Conservation (phyloP, 2,888 invertebrate genomes). For the Hirtodrosophila confusa region DNA sequence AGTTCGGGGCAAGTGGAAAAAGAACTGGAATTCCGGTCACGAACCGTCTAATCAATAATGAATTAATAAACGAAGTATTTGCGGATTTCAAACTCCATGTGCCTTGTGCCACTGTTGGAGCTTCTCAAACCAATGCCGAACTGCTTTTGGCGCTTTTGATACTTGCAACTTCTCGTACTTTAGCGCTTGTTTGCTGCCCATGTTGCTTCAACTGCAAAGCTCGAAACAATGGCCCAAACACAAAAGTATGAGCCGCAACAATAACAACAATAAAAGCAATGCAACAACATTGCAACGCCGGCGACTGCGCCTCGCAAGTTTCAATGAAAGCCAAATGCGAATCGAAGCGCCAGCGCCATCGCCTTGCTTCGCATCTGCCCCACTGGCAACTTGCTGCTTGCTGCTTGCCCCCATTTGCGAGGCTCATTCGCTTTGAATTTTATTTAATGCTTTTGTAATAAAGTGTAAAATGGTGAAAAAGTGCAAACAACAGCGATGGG, state of each 20-base stretch:
- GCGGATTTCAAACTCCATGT: too few species aligned
- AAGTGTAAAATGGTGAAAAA: slow-evolving; percentile 79
- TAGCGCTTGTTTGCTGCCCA: slow-evolving; percentile 43
- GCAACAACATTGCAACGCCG: slow-evolving; percentile 56
- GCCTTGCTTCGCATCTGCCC: slow-evolving; percentile 1
- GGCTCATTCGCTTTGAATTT: slow-evolving; percentile 78
- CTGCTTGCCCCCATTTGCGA: slow-evolving; percentile 36
- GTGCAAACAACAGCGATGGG: slow-evolving; percentile 70
- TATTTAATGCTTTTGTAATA: slow-evolving; percentile 81
- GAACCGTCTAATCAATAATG: too few species aligned
- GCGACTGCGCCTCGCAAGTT: slow-evolving; percentile 47
- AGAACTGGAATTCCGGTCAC: too few species aligned
- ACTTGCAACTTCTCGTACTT: slow-evolving; percentile 57
- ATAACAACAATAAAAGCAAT: slow-evolving; percentile 57
- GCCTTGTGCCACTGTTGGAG: slow-evolving; percentile 26
- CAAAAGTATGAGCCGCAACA: slow-evolving; percentile 74
- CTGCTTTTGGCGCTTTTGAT: slow-evolving; percentile 54
- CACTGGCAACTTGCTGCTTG: slow-evolving; percentile 22
- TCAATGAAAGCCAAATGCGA: slow-evolving; percentile 61
- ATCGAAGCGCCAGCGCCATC: slow-evolving; percentile 52
- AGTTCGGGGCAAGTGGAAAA: too few species aligned
- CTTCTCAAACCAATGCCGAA: slow-evolving; percentile 23
- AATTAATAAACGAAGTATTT: too few species aligned
- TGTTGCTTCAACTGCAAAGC: slow-evolving; percentile 39
- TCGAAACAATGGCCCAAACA: slow-evolving; percentile 65